Percentiles rank a stretch among this genome's conserved stretches.
Evolutionary conservation across 1,140 invertebrate species (phyloP).

Genomic region (Bicyclus anynana): DNA sequence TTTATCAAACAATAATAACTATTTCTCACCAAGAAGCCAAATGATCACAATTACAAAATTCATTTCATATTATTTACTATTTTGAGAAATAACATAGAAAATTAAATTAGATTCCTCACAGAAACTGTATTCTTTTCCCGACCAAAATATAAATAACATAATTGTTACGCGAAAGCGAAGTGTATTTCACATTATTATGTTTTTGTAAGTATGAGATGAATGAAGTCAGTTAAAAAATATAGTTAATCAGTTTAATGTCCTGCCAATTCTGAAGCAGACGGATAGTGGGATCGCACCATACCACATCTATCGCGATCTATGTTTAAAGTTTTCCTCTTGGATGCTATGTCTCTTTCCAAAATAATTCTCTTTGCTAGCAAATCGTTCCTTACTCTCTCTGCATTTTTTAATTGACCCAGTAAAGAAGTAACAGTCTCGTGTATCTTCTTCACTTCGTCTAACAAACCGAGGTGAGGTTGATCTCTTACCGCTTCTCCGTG

Average conservation of each 20-base stretch:
- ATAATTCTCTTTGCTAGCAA: slow-evolving; percentile 79
- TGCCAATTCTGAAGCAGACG: slow-evolving; percentile 81
- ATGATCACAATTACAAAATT: too few relatives aligned
- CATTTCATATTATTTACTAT: too few relatives aligned
- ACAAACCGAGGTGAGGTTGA: slow-evolving; percentile 82
- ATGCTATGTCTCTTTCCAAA: slow-evolving; percentile 84
- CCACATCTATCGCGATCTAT: slow-evolving; percentile 84
- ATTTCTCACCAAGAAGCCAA: too few relatives aligned
- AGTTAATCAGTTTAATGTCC: slow-evolving; percentile 55
- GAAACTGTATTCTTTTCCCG: too few relatives aligned
- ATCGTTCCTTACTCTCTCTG: slow-evolving; percentile 79
- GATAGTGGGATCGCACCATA: slow-evolving; percentile 82
- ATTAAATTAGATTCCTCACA: too few relatives aligned
- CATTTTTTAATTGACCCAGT: slow-evolving; percentile 61
- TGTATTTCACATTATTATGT: too few relatives aligned
- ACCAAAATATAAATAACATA: too few relatives aligned
- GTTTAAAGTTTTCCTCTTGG: slow-evolving; percentile 84
- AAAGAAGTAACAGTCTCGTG: slow-evolving; percentile 81
- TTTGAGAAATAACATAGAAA: too few relatives aligned
- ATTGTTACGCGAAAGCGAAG: too few relatives aligned
- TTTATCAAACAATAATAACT: too few relatives aligned
- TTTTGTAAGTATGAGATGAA: too few relatives aligned
- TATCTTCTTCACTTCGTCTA: slow-evolving; percentile 85
- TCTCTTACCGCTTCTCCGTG: slow-evolving; percentile 86
- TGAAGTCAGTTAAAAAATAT: too few relatives aligned